Base-by-base conservation (phyloP, 2,113 vertebrate species). In the Caracal caracal region DNA sequence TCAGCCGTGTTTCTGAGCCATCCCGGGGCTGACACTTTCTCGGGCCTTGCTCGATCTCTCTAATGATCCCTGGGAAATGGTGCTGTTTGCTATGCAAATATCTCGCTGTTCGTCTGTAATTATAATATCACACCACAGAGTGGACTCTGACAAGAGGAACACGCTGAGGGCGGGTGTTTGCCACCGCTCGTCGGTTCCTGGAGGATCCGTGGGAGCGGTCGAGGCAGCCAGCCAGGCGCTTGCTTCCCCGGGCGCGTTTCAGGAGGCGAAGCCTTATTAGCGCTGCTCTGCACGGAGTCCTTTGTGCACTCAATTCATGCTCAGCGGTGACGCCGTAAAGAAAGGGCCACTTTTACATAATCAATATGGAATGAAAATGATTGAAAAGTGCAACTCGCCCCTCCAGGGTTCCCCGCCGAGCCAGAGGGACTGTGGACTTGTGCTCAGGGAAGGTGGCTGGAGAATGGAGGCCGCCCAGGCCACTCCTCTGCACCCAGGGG, bases 151-250 rank as follows among this genome's bases (percentile, higher is more conserved):
- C n/a, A 63, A 59, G 43, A 37, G 12, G 43, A 63, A 68, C 16
- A 9, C 4, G 0, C 20, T 0, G 13, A 1, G 0, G 1, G 47
- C 59, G 66, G 49, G 17, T 40, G 33, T 1, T 0, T 26, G 86
- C 30, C 9, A 19, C 7, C 2, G 6, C 0, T 71, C 16, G 1
- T 47, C 30, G 4, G 93, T 15, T 79, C 53, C 85, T 63, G 17
- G 70, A 0, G 28, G 6, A 49, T 13, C 61, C 2, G 3, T 2
- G 6, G 71, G n/a, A 65, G 56, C 15, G 2, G 0, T 15, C 24
- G 24, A 1, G 1, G 16, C 24, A 19, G 61, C 66, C 4, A 0
- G 59, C 61, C 20, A 0, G 1, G 22, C 22, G 19, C 47, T 22
- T 4, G 37, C 59, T 47, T 81, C 0, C 40, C 1, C 2, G 2